Evolutionary conservation across 2,113 vertebrate species (phyloP).

Genomic region (Promerops cafer): DNA sequence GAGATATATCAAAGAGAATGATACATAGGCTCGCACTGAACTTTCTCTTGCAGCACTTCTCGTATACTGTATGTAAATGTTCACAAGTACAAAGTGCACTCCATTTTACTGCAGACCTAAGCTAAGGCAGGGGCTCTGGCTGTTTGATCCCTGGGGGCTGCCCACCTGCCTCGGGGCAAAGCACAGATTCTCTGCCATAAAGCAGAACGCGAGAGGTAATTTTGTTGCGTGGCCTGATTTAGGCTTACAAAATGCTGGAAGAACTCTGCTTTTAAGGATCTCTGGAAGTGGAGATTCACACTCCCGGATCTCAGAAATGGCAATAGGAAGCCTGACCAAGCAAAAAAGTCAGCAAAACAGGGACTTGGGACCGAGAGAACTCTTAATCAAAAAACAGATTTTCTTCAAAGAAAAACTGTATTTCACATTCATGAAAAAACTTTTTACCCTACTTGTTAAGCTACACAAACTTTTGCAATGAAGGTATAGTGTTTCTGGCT

Average conservation of each 20-base stretch:
- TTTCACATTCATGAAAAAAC: neutral
- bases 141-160: neutral
- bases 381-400: neutral
- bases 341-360: neutral
- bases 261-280: neutral
- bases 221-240: neutral
- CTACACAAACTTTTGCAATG: neutral
- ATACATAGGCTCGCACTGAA: neutral
- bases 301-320: neutral
- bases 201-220: accelerated
- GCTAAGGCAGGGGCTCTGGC: neutral
- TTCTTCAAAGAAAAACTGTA: neutral
- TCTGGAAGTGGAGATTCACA: neutral
- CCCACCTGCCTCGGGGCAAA: neutral
- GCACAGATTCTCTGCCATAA: neutral
- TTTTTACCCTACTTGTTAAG: neutral
- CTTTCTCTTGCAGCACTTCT: neutral
- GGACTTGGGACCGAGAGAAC: neutral
- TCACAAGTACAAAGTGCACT: neutral
- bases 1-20: constrained; percentile 45
- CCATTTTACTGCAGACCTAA: neutral
- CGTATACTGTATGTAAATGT: neutral
- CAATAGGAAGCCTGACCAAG: neutral
- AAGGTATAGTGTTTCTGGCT: neutral
- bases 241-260: neutral